These are phyloP conservation scores for Strigops habroptila DNA, from an alignment of 2,113 vertebrate genomes.

Conservation along the genomic window DNA sequence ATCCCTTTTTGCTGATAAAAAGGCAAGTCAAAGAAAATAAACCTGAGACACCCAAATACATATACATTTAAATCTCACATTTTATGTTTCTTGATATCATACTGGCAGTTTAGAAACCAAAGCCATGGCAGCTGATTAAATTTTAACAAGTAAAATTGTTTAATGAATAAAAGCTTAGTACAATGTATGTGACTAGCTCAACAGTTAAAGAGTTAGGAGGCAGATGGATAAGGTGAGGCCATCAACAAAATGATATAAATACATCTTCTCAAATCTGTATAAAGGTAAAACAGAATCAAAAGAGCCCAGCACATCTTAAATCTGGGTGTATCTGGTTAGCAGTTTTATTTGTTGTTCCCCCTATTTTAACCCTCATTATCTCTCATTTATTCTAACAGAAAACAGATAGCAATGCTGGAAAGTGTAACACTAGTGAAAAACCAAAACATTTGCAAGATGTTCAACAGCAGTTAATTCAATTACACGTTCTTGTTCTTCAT, in stretches of 20 bases:
- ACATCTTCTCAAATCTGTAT: neutral
- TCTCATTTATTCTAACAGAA: neutral
- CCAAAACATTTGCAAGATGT: neutral
- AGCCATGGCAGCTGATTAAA: neutral
- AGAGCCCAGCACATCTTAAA: neutral
- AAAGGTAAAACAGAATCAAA: neutral
- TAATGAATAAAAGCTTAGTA: neutral
- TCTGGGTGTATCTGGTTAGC: neutral
- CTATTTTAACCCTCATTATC: neutral
- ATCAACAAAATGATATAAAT: neutral
- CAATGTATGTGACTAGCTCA: rapidly evolving
- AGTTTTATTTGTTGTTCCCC: neutral
- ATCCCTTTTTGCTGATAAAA: neutral
- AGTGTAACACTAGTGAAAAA: neutral
- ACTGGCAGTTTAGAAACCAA: neutral
- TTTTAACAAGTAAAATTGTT: neutral
- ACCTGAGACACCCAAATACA: neutral
- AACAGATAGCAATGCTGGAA: neutral
- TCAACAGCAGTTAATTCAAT: neutral
- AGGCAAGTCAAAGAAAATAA: neutral
- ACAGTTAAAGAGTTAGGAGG: neutral
- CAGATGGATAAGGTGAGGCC: neutral
- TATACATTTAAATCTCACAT: neutral
- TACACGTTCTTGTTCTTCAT: neutral
- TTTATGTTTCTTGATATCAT: neutral